A percentile compares a stretch with the other conserved stretches of the same genome.
These are phyloP conservation scores for Zoanthus solanderi DNA, from an alignment of 92 coral and sea anemone species.

Conservation along the genomic window DNA sequence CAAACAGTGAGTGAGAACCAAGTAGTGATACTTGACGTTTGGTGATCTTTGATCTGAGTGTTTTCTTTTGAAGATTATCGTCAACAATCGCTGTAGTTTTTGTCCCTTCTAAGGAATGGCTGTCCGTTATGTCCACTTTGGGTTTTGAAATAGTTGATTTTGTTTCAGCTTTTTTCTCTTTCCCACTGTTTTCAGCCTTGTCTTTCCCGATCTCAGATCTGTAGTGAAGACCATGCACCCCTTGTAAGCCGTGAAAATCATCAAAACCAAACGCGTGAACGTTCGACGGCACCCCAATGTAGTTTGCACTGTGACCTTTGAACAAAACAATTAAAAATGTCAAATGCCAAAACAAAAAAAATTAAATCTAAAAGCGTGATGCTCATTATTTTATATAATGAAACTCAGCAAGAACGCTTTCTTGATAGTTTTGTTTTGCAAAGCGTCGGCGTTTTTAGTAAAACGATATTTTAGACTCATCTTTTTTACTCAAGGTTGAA, in stretches of 20 bases:
- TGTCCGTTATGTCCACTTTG: conserved; percentile 45
- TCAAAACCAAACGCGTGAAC: conserved; percentile 65
- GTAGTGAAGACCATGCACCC: conserved; percentile 65
- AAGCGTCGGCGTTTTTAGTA: too few species aligned
- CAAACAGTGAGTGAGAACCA: conserved; percentile 78
- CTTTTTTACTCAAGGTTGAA: too few species aligned
- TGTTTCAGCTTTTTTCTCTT: conserved; percentile 27
- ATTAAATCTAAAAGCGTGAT: too few species aligned
- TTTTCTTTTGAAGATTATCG: conserved; percentile 64
- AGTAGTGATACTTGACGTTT: conserved; percentile 71
- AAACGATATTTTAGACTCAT: too few species aligned
- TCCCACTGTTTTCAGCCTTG: background rate
- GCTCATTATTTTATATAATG: too few species aligned
- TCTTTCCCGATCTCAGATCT: conserved; percentile 77
- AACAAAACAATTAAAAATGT: background rate
- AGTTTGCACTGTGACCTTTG: conserved; percentile 74
- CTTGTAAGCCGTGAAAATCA: conserved; percentile 54
- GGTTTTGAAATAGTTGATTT: conserved; percentile 74
- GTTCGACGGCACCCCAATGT: conserved; percentile 88
- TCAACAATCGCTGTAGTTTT: conserved; percentile 71
- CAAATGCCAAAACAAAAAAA: background rate
- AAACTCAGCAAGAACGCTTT: too few species aligned
- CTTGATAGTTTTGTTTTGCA: too few species aligned
- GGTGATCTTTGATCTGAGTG: conserved; percentile 59
- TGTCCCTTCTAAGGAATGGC: conserved; percentile 46